phyloP scores from a whole-genome alignment of 2,113 vertebrate species.

The Dryoscopus gambensis region DNA sequence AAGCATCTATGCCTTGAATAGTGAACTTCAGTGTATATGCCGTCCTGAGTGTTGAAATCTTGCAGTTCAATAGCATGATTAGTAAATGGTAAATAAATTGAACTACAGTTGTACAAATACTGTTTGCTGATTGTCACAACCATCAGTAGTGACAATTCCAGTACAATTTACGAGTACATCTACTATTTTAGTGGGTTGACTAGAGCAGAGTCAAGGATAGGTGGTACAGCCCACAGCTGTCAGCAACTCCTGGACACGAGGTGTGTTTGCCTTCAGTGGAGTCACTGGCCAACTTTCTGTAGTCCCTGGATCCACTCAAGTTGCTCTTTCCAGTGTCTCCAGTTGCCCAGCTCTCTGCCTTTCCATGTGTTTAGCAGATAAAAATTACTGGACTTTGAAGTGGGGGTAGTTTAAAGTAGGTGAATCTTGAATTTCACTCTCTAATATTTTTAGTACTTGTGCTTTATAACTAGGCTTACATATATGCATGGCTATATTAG shows the following conservation, averaged over 20 bases:
- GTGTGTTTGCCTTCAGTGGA: neutral
- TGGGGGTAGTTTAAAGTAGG: neutral
- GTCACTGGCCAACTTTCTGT: neutral
- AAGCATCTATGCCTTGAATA: neutral
- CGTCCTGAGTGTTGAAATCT: neutral
- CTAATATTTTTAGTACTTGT: neutral
- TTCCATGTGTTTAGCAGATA: neutral
- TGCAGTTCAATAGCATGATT: neutral
- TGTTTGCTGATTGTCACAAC: neutral
- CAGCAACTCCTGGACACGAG: accelerated
- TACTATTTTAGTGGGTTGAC: neutral
- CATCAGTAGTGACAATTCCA: neutral
- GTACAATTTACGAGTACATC: neutral
- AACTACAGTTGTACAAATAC: neutral
- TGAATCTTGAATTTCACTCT: neutral
- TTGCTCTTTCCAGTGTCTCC: neutral
- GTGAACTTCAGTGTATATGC: neutral
- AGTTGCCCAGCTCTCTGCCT: neutral
- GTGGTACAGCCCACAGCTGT: neutral
- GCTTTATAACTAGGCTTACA: neutral
- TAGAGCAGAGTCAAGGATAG: neutral
- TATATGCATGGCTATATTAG: too few species aligned
- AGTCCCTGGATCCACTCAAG: accelerated
- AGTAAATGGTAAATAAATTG: neutral
- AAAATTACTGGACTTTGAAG: neutral